These are phyloP conservation scores for Autographa pulchrina DNA, from an alignment of 2,888 invertebrate species.

Conservation along the genomic window DNA sequence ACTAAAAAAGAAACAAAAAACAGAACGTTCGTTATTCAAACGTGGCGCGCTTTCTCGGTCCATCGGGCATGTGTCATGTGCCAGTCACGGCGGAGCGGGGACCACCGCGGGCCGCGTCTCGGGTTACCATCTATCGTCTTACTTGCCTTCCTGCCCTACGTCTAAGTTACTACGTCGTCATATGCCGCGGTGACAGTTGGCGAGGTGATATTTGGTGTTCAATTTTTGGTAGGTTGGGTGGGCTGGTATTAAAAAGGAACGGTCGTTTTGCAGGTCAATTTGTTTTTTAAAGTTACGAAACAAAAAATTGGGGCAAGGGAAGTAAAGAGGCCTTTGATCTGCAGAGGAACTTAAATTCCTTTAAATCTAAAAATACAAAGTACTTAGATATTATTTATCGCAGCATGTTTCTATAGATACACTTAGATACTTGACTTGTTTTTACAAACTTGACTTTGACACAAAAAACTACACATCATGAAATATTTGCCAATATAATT, in stretches of 20 bases:
- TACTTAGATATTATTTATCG: too few relatives aligned
- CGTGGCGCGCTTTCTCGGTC: conserved; percentile 88
- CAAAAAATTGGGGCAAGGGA: neutral
- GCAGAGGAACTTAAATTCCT: too few relatives aligned
- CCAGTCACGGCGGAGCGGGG: conserved; percentile 82
- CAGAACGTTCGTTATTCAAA: conserved; percentile 75
- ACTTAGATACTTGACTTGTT: too few relatives aligned
- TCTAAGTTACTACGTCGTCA: conserved; percentile 87
- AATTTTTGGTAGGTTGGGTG: conserved; percentile 71
- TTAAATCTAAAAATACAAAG: too few relatives aligned
- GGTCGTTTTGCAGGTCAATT: conserved; percentile 18
- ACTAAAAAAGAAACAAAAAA: conserved; percentile 64
- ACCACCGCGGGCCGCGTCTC: conserved; percentile 85
- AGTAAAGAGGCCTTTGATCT: neutral
- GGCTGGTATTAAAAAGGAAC: conserved; percentile 56
- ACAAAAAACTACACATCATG: neutral
- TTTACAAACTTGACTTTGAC: neutral
- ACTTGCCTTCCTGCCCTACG: conserved; percentile 87
- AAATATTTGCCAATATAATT: neutral
- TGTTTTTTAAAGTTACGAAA: neutral
- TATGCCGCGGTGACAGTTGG: conserved; percentile 83
- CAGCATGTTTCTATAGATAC: too few relatives aligned
- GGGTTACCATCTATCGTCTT: conserved; percentile 87
- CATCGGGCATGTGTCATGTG: conserved; percentile 88
- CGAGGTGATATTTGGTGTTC: conserved; percentile 73